Percentiles rank a stretch among this genome's conserved stretches.
phyloP scores from a whole-genome alignment of 1,140 invertebrate genomes.

The Bradynema listronoti region DNA sequence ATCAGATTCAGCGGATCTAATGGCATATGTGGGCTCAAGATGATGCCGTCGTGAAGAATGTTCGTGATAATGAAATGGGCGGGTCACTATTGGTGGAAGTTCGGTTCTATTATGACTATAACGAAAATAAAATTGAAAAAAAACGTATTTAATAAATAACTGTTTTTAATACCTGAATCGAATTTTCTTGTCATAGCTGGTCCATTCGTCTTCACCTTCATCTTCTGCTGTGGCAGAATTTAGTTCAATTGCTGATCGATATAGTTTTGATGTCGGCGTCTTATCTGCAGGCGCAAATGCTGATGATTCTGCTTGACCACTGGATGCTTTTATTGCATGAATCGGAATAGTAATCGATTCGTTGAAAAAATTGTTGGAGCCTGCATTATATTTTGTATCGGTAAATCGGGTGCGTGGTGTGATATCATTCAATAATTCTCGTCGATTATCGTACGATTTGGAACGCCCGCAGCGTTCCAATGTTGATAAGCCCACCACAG shows the following conservation, averaged over 20 bases:
- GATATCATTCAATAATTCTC: not conserved
- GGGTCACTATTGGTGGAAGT: not conserved
- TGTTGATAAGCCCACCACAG: not conserved
- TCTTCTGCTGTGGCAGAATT: too few relatives aligned
- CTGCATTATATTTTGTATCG: not conserved
- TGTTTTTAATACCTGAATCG: too few relatives aligned
- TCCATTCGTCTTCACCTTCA: not conserved
- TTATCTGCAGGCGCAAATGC: too few relatives aligned
- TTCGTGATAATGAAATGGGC: not conserved
- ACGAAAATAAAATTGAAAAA: not conserved
- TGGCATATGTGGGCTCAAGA: not conserved
- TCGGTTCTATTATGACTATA: constrained; percentile 4
- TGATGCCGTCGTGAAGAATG: not conserved
- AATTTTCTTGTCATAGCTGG: not conserved
- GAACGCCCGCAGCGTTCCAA: not conserved
- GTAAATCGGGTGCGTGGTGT: not conserved
- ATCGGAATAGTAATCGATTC: constrained; percentile 6
- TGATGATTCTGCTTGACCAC: not conserved
- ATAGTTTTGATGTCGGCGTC: too few relatives aligned
- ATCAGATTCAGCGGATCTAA: not conserved
- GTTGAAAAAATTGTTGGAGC: constrained; percentile 2
- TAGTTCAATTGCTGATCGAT: too few relatives aligned
- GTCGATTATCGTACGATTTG: constrained; percentile 2
- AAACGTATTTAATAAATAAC: too few relatives aligned
- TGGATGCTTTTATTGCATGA: not conserved